Base-by-base conservation (phyloP, 2,797 vertebrate genomes). In the Hyperoplus immaculatus region DNA sequence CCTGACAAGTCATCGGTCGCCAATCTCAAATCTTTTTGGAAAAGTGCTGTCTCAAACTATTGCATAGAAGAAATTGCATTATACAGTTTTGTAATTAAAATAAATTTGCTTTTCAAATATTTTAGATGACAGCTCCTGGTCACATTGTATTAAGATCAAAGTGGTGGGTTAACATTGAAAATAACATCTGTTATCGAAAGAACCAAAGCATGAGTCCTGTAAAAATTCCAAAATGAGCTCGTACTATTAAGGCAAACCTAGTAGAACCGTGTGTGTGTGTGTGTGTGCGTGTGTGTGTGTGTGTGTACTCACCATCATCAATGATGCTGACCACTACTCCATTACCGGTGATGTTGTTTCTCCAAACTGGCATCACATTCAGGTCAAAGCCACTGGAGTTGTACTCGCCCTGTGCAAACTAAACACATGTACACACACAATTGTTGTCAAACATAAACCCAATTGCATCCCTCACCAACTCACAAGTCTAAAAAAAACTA, bases 301-400 rank as follows among this genome's bases (percentile, higher is more conserved):
- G 29, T 29, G 29, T 41, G 18, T 71, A 88, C 91, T 94, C 89
- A 88, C 81, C 68, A 21, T 87, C 78, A 81, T 94, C 89, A 53
- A 94, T 81, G 89, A 90, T 88, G 87, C 77, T 89, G 70, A 91
- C 88, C 75, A 93, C 88, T 1, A 90, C 88, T 62, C 88, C 93
- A 2, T 57, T 57, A 0, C 88, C 91, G 2, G 87, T 89, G 66
- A 93, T 86, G 73, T 88, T 86, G 78, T 89, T 92, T 45, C 38
- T 85, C 92, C 91, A 92, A 82, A 91, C 78, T 6, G 87, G 85
- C 59, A 74, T 91, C 51, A 90, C 4, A 0, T 91, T 92, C 78
- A 86, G 73, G 80, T 95, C 87, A 61, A 72, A 82, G 55, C 55
- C 85, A 73, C 83, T 67, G 13, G 75, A 76, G 61, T n/a, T 87